Evolutionary conservation across 1,140 invertebrate species (phyloP).

Genomic region (Zaprionus ghesquierei): DNA sequence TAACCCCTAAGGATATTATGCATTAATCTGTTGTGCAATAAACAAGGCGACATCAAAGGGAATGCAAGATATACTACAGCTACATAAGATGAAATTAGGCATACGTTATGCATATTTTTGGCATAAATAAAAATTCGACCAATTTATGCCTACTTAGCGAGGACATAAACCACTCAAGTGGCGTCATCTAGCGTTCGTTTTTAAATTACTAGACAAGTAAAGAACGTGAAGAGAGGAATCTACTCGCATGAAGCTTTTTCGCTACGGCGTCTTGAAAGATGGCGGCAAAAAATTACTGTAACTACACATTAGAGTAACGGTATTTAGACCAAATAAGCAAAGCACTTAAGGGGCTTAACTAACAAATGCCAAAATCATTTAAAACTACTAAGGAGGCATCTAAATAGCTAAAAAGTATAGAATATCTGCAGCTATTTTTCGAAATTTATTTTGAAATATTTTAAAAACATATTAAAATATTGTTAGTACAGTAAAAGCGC

Average conservation of each 20-base stretch:
- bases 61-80: not conserved
- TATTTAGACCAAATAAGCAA: not conserved
- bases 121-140: too few species aligned
- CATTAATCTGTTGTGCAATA: not conserved
- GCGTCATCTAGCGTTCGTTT: too few species aligned
- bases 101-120: too few species aligned
- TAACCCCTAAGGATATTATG: not conserved
- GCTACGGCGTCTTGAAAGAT: not conserved
- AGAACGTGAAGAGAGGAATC: too few species aligned
- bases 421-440: too few species aligned
- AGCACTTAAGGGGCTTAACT: not conserved
- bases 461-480: not conserved
- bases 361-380: not conserved
- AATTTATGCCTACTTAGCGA: too few species aligned
- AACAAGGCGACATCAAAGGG: not conserved
- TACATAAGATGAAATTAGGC: too few species aligned
- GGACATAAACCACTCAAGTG: too few species aligned
- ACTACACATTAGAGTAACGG: not conserved
- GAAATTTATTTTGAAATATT: too few species aligned
- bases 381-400: too few species aligned
- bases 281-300: not conserved
- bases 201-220: too few species aligned
- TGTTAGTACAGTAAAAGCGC: not conserved
- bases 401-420: too few species aligned
- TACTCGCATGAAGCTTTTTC: not conserved